These are phyloP conservation scores for Hylomyscus alleni DNA, from an alignment of 2,797 vertebrate species.

Conservation along the genomic window DNA sequence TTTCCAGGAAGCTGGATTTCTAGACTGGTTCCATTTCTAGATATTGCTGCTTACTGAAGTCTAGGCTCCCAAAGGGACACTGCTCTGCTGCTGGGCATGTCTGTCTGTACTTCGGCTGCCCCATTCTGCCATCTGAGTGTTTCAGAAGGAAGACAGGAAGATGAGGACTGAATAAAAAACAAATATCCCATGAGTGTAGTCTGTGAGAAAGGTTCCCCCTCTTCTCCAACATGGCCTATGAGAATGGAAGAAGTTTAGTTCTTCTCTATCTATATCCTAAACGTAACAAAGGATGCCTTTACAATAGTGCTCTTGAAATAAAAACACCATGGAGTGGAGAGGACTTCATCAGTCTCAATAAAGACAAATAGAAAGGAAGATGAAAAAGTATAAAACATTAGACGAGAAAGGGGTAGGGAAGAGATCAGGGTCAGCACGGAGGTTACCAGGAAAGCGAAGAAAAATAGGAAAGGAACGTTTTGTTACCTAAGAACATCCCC, in stretches of 20 bases:
- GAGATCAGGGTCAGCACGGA: not conserved
- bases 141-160: constrained; percentile 54
- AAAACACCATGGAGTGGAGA: constrained; percentile 39
- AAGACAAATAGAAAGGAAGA: constrained; percentile 37
- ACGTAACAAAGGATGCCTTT: constrained; percentile 46
- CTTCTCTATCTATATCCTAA: constrained; percentile 41
- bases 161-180: constrained; percentile 39
- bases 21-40: constrained; percentile 27
- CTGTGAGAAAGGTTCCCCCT: constrained; percentile 29
- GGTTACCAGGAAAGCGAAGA: constrained; percentile 32
- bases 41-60: not conserved
- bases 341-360: constrained; percentile 17
- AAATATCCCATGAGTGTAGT: not conserved
- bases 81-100: constrained; percentile 16
- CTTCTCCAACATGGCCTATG: not conserved
- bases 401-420: not conserved
- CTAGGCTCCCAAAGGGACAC: constrained; percentile 39
- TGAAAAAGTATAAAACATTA: constrained; percentile 58
- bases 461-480: not conserved
- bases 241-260: not conserved
- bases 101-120: not conserved
- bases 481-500: constrained; percentile 55
- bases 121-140: constrained; percentile 46
- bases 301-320: constrained; percentile 49
- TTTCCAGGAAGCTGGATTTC: constrained; percentile 1